A percentile compares a stretch with the other conserved stretches of the same genome.
phyloP scores from a whole-genome alignment of 2,888 invertebrate species.

The Aelia acuminata region DNA sequence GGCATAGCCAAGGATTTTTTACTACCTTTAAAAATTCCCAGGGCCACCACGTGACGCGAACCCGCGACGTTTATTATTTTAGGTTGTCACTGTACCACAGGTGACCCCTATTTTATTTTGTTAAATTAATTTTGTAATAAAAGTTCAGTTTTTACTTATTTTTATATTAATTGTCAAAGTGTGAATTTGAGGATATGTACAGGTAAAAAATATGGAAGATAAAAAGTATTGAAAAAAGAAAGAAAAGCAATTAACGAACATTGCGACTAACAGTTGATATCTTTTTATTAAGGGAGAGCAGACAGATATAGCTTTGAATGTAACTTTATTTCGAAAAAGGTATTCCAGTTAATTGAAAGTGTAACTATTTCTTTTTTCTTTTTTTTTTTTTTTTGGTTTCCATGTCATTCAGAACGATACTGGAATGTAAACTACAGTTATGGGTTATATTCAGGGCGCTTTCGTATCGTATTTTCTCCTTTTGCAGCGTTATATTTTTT shows the following conservation, averaged over 20 bases:
- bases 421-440: slow-evolving; percentile 23
- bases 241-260: background rate
- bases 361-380: background rate
- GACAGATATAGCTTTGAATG: background rate
- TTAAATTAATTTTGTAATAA: too few species aligned
- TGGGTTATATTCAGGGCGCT: slow-evolving; percentile 12
- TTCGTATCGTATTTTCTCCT: slow-evolving; percentile 15
- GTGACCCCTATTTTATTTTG: too few species aligned
- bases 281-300: background rate
- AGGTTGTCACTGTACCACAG: too few species aligned
- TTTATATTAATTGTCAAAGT: background rate
- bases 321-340: background rate
- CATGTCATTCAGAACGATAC: background rate
- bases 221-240: background rate
- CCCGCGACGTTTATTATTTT: too few species aligned
- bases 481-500: slow-evolving; percentile 10
- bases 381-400: background rate
- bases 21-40: too few species aligned
- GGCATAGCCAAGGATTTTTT: too few species aligned
- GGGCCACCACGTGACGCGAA: too few species aligned
- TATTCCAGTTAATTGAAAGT: slow-evolving; percentile 35
- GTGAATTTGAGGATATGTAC: background rate
- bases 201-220: background rate
- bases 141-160: too few species aligned
- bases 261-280: background rate